phyloP scores from a whole-genome alignment of 1,140 invertebrate genomes.

The Drosophila serrata region DNA sequence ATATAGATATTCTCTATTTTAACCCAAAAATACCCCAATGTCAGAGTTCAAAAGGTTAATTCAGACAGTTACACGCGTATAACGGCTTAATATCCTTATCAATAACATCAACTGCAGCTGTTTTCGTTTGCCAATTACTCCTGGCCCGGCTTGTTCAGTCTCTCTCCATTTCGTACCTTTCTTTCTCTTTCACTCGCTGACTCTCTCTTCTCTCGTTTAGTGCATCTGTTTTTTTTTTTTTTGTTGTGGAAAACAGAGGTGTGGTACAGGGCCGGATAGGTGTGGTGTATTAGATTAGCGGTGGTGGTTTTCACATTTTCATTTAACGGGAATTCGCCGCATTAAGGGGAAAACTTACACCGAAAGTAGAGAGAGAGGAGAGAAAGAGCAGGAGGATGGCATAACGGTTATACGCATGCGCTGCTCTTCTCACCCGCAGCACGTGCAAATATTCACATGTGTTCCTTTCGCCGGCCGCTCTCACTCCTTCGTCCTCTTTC shows the following conservation, averaged over 20 bases:
- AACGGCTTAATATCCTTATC: constrained; percentile 36
- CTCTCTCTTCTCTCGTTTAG: neutral
- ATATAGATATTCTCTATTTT: no score
- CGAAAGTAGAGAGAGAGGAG: neutral
- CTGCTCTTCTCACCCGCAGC: constrained; percentile 19
- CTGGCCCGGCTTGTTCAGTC: constrained; percentile 2
- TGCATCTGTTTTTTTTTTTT: constrained; percentile 6
- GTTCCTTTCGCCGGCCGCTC: constrained; percentile 41
- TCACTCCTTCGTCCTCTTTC: constrained; percentile 4
- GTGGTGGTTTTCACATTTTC: constrained; percentile 29
- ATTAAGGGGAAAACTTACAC: constrained; percentile 39
- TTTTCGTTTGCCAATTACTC: constrained; percentile 38
- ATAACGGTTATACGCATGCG: constrained; percentile 28
- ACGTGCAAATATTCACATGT: constrained; percentile 61
- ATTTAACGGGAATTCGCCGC: constrained; percentile 44
- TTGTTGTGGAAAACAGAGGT: neutral
- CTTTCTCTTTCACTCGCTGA: neutral
- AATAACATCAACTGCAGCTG: constrained; percentile 50
- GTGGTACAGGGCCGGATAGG: constrained; percentile 8
- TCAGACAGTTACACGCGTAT: constrained; percentile 11
- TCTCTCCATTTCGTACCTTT: constrained; percentile 6
- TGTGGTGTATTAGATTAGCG: constrained; percentile 37
- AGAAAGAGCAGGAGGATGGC: neutral
- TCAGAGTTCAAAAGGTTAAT: constrained; percentile 51
- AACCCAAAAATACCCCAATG: no score